Evolutionary conservation across 2,888 invertebrate species (phyloP), one percentile per base, ranked within the genome.

Genomic region (Tachina lurida): DNA sequence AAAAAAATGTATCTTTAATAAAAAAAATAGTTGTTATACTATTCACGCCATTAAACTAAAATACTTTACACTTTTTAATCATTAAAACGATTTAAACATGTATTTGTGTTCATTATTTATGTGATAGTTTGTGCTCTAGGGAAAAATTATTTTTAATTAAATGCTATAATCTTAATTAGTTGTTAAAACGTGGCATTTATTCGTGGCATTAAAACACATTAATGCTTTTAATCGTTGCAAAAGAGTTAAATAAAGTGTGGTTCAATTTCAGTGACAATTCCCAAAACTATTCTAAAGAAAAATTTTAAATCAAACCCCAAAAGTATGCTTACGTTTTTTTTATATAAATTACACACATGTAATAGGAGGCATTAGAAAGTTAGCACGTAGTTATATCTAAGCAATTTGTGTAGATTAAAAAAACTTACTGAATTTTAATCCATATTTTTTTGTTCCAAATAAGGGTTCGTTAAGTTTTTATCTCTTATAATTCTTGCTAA

Each of bases 101-200:
- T 58, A 8, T 1, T 5, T 63, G 45, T 47, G 4, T 22, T 52
- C 12, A 19, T 47, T 39, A 15, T 47, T 45, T 17, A 62, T 78
- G 60, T 68, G 17, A 41, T 52, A 15, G 52, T 13, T 19, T 41
- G 39, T 19, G 15, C 56, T 54, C 56, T 31, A 12, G 73, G 65
- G 80, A 67, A 49, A 54, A 41, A 74, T 74, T 67, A 22, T 58
- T 80, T 80, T 80, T 60, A 74, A 67, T 74, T 74, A 74, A 74
- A 67, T 17, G 67, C 22, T 22, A 60, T 74, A 80, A 73, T 60
- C 73, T 43, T 80, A 80, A 80, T 80, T 80, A 67, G 73, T 74
- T 67, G 49, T 67, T 67, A 67, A 65, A 80, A 43, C 49, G 74
- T 58, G 56, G 8, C 15, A 74, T 65, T 80, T 62, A 56, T 60